Base-by-base conservation (phyloP, 1,140 invertebrate species). In the Heliconius hewitsoni region DNA sequence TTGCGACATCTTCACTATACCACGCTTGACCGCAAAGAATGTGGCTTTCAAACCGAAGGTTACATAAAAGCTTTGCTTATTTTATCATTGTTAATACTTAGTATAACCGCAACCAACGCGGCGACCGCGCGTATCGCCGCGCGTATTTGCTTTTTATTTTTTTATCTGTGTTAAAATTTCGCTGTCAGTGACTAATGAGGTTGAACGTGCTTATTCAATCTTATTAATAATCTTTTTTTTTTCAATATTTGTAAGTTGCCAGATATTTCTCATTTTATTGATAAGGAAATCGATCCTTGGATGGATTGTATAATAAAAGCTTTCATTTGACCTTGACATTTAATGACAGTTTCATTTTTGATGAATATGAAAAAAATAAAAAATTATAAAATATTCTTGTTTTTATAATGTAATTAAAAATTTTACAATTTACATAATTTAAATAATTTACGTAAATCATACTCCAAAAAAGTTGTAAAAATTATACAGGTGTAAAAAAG, bases 1-100 rank as follows among this genome's bases (percentile, higher is more conserved):
- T 92, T 90, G 89, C 90, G 83, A 88, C 90, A 93, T 90, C 90
- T 88, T 83, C 83, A 85, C 86, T 83, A 85, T 73, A 84, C 80
- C 80, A 87, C 88, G 90, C 86, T 92, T 93, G 90, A 92, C 91
- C 91, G 86, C 88, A 93, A 83, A 91, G 90, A 91, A 94, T 94
- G 89, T 84, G 85, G 89, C 91, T 93, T 93, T 90, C 90, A 87
- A 89, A 87, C 80, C 85, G 91, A 94, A 94, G 92, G 92, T 93
- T 94, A 91, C 92, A 90, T 91, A 92, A 92, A 90, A 91, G 89
- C 90, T 90, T 88, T 86, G 86, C 86, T 84, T 85, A 87, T 88
- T 89, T 90, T 87, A 90, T 88, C 86, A 91, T 86, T 88, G 78
- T 86, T 83, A 84, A 84, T 84, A 81, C 85, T 91, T 87, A 93